Evolutionary conservation across 2,888 invertebrate species (phyloP).

Genomic region (Choreutis nemorana): DNA sequence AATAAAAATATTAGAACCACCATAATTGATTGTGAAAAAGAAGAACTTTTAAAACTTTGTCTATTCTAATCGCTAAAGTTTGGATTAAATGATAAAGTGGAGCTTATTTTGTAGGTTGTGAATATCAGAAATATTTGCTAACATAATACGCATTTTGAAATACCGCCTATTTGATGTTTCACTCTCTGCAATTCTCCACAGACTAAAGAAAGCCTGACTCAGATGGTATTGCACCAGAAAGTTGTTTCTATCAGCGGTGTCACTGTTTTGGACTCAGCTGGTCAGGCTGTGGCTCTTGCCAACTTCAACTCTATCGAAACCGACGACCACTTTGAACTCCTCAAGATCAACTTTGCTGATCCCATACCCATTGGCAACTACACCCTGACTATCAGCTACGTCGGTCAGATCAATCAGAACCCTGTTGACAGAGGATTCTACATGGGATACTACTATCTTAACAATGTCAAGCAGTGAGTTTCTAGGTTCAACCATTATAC

Average conservation of each 20-base stretch:
- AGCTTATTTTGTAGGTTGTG: too few relatives aligned
- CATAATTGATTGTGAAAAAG: too few relatives aligned
- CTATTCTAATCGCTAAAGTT: too few relatives aligned
- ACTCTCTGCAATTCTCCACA: too few relatives aligned
- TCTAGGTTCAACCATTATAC: too few relatives aligned
- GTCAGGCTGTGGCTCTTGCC: conserved; percentile 22
- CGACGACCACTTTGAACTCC: conserved; percentile 36
- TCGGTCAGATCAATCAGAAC: conserved; percentile 39
- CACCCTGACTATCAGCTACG: conserved; percentile 30
- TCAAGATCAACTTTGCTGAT: conserved; percentile 33
- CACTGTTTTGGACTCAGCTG: conserved; percentile 18
- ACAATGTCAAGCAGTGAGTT: conserved; percentile 28
- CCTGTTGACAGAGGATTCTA: conserved; percentile 52
- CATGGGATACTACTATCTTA: conserved; percentile 41
- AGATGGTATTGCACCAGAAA: conserved; percentile 50
- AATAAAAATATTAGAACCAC: too few relatives aligned
- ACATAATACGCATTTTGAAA: too few relatives aligned
- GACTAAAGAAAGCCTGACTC: conserved; percentile 31
- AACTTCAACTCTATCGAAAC: conserved; percentile 25
- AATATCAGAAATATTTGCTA: too few relatives aligned
- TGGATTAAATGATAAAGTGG: too few relatives aligned
- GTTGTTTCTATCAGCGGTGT: conserved; percentile 32
- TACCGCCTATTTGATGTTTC: too few relatives aligned
- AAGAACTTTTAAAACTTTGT: too few relatives aligned
- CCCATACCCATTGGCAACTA: conserved; percentile 31